Evolutionary conservation across 2,113 vertebrate genomes (phyloP).

Genomic region (Ptilonorhynchus violaceus): DNA sequence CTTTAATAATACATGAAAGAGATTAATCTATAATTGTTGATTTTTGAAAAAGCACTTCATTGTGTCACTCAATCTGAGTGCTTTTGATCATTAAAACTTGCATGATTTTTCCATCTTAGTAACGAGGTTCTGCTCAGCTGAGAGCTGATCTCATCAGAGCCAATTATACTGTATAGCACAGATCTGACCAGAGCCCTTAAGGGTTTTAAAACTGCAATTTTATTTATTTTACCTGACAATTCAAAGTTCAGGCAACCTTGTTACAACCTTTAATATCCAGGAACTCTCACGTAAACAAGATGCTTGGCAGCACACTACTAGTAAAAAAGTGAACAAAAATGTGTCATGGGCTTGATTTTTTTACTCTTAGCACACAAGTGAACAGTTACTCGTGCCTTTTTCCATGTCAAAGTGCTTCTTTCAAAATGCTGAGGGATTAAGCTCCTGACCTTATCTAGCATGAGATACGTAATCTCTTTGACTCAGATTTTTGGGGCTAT

Average conservation of each 20-base stretch:
- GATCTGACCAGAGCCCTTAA: neutral
- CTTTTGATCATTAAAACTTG: constrained; percentile 58
- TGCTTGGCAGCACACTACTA: neutral
- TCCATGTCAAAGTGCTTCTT: neutral
- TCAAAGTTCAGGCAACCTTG: neutral
- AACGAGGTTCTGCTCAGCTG: constrained; percentile 3
- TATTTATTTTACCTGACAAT: neutral
- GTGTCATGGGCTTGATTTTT: neutral
- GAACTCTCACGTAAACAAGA: neutral
- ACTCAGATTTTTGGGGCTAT: neutral
- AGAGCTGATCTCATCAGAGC: constrained; percentile 52
- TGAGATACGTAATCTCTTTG: neutral
- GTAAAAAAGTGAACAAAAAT: neutral
- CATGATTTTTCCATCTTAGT: neutral
- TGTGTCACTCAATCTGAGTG: constrained; percentile 48
- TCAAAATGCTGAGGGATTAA: neutral
- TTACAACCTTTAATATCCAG: neutral
- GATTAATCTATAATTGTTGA: constrained; percentile 53
- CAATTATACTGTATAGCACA: constrained; percentile 4
- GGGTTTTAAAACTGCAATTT: neutral
- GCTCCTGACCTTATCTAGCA: neutral
- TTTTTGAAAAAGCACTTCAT: constrained; percentile 47
- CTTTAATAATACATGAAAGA: constrained; percentile 61
- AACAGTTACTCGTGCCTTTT: neutral
- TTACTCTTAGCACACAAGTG: neutral